These are phyloP conservation scores for Epizoanthus illoricatus DNA, from an alignment of 92 coral and sea anemone species.

Conservation along the genomic window DNA sequence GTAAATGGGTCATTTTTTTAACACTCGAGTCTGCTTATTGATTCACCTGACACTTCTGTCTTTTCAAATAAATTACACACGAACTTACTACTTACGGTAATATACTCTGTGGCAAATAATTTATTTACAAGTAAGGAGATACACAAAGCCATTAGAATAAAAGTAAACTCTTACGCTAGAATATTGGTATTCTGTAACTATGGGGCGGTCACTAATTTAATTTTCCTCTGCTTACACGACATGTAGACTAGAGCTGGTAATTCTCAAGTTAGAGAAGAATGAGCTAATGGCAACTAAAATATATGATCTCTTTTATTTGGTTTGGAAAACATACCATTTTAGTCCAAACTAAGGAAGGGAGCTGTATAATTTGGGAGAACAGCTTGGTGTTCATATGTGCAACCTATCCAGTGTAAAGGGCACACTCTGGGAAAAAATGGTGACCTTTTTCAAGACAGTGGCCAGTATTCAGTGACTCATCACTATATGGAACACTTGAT, in stretches of 20 bases:
- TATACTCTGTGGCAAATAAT: neutral
- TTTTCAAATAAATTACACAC: conserved; percentile 1
- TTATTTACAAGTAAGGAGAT: neutral
- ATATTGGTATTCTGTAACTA: no score
- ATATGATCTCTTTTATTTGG: conserved; percentile 33
- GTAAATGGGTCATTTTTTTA: neutral
- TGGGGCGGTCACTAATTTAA: no score
- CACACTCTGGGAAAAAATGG: conserved; percentile 40
- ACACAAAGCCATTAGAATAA: conserved; percentile 12
- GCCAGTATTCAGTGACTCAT: conserved; percentile 33
- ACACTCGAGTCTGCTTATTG: no score
- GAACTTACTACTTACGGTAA: neutral
- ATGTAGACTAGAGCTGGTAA: conserved; percentile 40
- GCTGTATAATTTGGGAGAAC: conserved; percentile 28
- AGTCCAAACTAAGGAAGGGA: conserved; percentile 46
- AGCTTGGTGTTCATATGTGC: conserved; percentile 31
- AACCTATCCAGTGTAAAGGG: conserved; percentile 36
- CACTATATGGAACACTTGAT: conserved; percentile 16
- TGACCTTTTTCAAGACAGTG: conserved; percentile 25
- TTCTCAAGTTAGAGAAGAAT: conserved; percentile 26
- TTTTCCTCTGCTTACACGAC: neutral
- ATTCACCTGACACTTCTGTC: no score
- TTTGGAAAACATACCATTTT: conserved; percentile 48
- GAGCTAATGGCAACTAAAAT: conserved; percentile 29
- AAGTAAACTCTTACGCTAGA: no score